Percentiles rank a stretch among this genome's conserved stretches.
phyloP scores from a whole-genome alignment of 2,113 vertebrate genomes.

The Etheostoma spectabile region DNA sequence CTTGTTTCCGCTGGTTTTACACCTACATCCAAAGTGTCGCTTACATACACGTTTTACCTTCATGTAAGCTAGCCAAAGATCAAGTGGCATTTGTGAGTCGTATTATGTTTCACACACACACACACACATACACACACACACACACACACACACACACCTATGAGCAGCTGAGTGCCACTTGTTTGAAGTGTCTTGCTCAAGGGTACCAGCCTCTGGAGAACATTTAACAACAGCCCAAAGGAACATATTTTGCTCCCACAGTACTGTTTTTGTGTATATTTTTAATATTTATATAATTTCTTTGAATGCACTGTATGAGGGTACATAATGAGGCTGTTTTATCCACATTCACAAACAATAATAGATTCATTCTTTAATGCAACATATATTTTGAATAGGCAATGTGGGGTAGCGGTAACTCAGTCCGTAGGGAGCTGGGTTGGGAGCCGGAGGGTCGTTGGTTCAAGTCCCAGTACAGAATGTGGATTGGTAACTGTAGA shows the following conservation, averaged over 20 bases:
- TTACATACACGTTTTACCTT: background rate
- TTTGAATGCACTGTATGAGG: background rate
- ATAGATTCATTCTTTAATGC: background rate
- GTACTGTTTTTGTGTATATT: background rate
- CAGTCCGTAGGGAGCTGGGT: no score
- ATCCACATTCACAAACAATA: background rate
- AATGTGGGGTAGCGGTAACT: background rate
- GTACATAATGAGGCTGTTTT: background rate
- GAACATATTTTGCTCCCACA: background rate
- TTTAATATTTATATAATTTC: background rate
- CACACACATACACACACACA: background rate
- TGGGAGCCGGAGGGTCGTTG: no score
- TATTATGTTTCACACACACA: background rate
- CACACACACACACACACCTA: background rate
- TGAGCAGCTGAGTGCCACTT: background rate
- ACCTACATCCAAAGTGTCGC: background rate
- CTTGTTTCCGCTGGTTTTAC: background rate
- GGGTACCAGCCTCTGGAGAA: constrained; percentile 2
- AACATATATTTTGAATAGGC: background rate
- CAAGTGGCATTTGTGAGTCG: background rate
- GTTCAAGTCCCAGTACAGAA: no score
- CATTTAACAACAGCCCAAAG: background rate
- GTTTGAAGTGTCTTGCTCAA: constrained; percentile 21
- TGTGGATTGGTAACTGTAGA: no score
- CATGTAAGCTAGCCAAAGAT: no score